Evolutionary conservation across 2,797 vertebrate species (phyloP).

Genomic region (Hephaestus fuliginosus): DNA sequence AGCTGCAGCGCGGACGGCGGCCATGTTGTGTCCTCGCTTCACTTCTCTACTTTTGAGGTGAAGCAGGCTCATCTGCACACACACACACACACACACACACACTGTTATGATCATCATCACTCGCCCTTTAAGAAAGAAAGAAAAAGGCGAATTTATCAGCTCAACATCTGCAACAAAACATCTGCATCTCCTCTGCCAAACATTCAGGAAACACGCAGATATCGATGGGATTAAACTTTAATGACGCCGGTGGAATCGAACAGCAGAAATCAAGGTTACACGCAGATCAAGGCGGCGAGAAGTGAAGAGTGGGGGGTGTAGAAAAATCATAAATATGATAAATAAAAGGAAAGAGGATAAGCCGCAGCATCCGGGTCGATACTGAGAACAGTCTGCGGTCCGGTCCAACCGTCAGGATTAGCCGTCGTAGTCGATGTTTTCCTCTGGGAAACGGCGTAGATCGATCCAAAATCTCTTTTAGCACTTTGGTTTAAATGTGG

Average conservation of each 20-base stretch:
- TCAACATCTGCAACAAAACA: constrained; percentile 39
- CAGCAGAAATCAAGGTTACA: constrained; percentile 7
- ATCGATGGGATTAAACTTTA: constrained; percentile 23
- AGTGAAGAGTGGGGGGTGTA: background rate
- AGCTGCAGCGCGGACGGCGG: background rate
- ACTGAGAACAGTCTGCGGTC: background rate
- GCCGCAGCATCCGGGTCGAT: background rate
- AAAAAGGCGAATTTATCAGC: no score
- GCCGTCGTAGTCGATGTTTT: background rate
- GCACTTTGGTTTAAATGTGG: background rate
- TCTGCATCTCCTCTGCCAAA: constrained; percentile 1
- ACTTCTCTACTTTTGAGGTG: constrained; percentile 30
- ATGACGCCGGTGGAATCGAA: background rate
- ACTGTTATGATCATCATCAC: constrained; percentile 45
- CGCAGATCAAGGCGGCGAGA: background rate
- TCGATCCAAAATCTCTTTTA: background rate
- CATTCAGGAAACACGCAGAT: constrained; percentile 13
- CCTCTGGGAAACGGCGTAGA: background rate
- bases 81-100: constrained; percentile 35
- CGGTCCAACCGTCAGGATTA: constrained; percentile 1
- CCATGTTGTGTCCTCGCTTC: constrained; percentile 26
- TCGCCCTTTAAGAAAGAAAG: constrained; percentile 45
- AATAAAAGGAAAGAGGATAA: background rate
- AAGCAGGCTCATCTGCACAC: constrained; percentile 19
- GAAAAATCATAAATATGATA: background rate